Conservation (phyloP, 2,888 invertebrate genomes). For the Aphodius sticticus region DNA sequence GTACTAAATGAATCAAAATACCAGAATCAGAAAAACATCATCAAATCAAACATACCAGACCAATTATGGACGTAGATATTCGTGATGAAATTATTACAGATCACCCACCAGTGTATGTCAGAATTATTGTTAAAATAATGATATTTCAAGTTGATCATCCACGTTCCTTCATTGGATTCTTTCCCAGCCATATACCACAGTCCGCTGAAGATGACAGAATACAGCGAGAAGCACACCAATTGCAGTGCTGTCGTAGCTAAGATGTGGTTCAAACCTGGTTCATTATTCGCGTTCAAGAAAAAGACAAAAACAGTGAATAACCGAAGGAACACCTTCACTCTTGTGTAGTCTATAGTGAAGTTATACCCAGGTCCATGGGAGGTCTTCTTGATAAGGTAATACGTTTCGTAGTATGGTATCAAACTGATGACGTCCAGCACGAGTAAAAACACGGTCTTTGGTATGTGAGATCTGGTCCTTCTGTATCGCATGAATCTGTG, state of each 20-base stretch:
- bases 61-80: constrained; percentile 33
- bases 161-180: constrained; percentile 18
- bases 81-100: constrained; percentile 24
- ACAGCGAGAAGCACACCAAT: constrained; percentile 31
- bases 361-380: constrained; percentile 12
- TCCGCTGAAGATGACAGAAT: constrained; percentile 33
- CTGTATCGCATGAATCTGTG: constrained; percentile 32
- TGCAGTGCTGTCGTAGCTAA: constrained; percentile 29
- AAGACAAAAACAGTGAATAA: constrained; percentile 24
- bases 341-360: constrained; percentile 26
- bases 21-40: too few relatives aligned
- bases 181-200: constrained; percentile 35
- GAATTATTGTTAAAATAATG: constrained; percentile 29
- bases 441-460: constrained; percentile 25
- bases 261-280: constrained; percentile 36
- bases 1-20: too few relatives aligned
- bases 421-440: constrained; percentile 29
- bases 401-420: constrained; percentile 31
- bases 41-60: constrained; percentile 29
- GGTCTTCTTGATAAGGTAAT: constrained; percentile 30
- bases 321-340: constrained; percentile 28
- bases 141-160: constrained; percentile 28
- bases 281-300: constrained; percentile 28
- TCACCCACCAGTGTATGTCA: constrained; percentile 23
- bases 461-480: constrained; percentile 28